Evolutionary conservation across 2,113 vertebrate species (phyloP), one percentile per base, ranked within the genome.

Genomic region (Phrynocephalus versicolor): DNA sequence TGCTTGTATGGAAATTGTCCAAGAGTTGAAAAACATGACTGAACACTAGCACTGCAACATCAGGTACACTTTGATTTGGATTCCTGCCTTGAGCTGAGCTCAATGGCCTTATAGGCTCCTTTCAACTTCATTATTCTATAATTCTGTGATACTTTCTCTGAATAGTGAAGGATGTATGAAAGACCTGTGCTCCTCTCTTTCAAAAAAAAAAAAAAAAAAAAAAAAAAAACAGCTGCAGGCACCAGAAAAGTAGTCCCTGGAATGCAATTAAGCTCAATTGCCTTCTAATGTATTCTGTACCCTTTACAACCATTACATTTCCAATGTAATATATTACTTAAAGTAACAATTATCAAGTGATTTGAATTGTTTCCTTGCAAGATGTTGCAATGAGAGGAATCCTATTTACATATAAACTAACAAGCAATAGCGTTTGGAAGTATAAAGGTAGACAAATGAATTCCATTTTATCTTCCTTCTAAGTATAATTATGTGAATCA

Each of bases 221-320:
- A 8, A n/a, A 30, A 85, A 79, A 85, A 90, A 81, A 8, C 86
- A 93, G 89, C 85, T 93, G 77, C 82, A 89, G 73, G 76, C 87
- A 88, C 27, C 41, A 86, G 60, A 27, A 90, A 90, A 94, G 78
- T 85, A 91, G 85, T 93, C 87, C 80, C 89, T 91, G 88, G 80
- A 86, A 92, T 92, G 62, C 73, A 89, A 90, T 95, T 93, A 94
- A 89, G 90, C 37, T 89, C 86, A 90, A 88, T 92, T 90, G 86
- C 70, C 81, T 91, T 92, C 83, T 92, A 91, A 92, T 88, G 71
- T 84, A 82, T 94, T 94, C 84, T 88, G 88, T 75, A 86, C 39
- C 65, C 79, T 91, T 91, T 91, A 82, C 65, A 92, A 82, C 70
- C 79, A 83, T 91, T 92, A 86, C 57, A 81, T 92, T 93, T 93